These are phyloP conservation scores for Myiozetetes cayanensis DNA, from an alignment of 2,113 vertebrate genomes.

Conservation along the genomic window DNA sequence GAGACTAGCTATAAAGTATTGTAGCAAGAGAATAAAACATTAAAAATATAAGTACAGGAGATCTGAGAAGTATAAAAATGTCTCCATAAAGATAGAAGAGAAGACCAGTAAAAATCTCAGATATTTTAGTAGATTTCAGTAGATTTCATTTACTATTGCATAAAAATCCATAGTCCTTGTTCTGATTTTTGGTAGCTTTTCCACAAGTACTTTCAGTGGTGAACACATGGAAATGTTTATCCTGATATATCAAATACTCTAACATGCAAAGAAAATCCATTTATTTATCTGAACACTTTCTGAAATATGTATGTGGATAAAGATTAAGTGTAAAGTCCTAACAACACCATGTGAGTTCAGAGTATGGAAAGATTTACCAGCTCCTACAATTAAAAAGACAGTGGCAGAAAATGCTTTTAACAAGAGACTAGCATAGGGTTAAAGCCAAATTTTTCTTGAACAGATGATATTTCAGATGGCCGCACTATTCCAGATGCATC, in stretches of 20 bases:
- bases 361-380: conserved; percentile 18
- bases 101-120: background rate
- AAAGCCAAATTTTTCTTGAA: conserved; percentile 83
- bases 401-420: conserved; percentile 62
- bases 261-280: background rate
- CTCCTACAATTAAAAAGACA: conserved; percentile 28
- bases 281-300: background rate
- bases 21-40: background rate
- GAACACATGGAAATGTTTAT: background rate
- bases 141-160: background rate
- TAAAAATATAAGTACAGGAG: background rate
- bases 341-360: background rate
- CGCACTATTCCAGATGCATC: conserved; percentile 91
- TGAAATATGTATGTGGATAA: background rate
- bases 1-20: background rate
- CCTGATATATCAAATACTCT: background rate
- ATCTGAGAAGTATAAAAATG: background rate
- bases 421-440: conserved; percentile 76
- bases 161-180: background rate
- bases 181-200: background rate
- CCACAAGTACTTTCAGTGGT: background rate
- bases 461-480: conserved; percentile 91
- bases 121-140: background rate
- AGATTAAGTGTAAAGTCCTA: background rate
- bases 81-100: background rate